Evolutionary conservation across 2,113 vertebrate genomes (phyloP).

Genomic region (Tichodroma muraria): DNA sequence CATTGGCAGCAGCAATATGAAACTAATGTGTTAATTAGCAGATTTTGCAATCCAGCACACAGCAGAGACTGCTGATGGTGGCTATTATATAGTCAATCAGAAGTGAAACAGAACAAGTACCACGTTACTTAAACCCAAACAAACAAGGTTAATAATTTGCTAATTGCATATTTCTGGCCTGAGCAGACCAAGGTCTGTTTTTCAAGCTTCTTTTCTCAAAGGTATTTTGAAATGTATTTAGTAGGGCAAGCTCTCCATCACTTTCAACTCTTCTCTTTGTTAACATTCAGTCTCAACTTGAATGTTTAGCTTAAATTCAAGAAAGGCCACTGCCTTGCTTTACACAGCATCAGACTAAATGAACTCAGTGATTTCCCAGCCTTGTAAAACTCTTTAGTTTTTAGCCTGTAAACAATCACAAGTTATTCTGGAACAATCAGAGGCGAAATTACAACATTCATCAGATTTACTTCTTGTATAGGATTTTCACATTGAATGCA

Average conservation of each 20-base stretch:
- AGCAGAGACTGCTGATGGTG: not conserved
- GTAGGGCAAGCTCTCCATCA: not conserved
- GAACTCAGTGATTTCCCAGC: not conserved
- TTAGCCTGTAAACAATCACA: not conserved
- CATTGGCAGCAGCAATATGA: not conserved
- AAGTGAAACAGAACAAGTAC: not conserved
- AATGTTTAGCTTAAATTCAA: not conserved
- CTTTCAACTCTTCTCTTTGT: not conserved
- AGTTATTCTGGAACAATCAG: not conserved
- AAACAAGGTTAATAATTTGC: conserved; percentile 31
- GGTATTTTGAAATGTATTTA: not conserved
- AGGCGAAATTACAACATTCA: not conserved
- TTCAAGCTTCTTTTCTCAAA: not conserved
- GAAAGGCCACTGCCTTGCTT: not conserved
- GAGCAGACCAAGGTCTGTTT: not conserved
- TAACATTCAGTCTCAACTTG: not conserved
- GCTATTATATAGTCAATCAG: conserved; percentile 1
- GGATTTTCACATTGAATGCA: not conserved
- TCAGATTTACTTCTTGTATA: not conserved
- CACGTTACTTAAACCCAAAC: not conserved
- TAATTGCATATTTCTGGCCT: not conserved
- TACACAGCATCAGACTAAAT: not conserved
- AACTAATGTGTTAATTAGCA: conserved; percentile 39
- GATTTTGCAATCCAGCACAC: conserved; percentile 18
- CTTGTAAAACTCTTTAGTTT: not conserved